A percentile compares a stretch with the other conserved stretches of the same genome.
Evolutionary conservation across 2,113 vertebrate genomes (phyloP).

Genomic region (Tylochromis polylepis): DNA sequence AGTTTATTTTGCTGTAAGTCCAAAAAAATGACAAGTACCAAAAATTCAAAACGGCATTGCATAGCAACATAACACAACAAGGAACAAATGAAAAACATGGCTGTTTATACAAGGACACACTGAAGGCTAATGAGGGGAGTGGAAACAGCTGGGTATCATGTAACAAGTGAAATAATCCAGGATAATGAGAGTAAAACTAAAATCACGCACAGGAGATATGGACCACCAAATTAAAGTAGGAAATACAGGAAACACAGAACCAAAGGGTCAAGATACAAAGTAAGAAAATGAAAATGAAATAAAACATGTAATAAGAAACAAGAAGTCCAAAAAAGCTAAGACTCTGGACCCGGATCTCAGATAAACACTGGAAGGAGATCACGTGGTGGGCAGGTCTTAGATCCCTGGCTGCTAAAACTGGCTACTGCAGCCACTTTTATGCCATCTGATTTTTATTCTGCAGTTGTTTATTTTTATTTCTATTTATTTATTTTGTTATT

Average conservation of each 20-base stretch:
- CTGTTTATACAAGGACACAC: background rate
- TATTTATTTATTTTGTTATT: background rate
- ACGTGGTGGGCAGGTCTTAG: background rate
- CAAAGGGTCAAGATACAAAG: background rate
- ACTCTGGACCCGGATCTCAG: background rate
- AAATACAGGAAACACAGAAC: background rate
- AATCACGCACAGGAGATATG: background rate
- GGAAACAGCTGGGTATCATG: background rate
- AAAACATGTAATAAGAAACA: background rate
- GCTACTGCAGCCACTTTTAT: background rate
- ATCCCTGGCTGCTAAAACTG: background rate
- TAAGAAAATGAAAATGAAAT: background rate
- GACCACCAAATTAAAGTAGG: background rate
- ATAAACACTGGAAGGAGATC: background rate
- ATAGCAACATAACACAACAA: background rate
- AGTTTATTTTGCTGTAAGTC: background rate
- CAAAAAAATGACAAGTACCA: fast-evolving
- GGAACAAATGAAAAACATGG: background rate
- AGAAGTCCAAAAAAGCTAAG: background rate
- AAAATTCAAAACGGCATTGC: background rate
- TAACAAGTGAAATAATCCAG: background rate
- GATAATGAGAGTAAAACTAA: background rate
- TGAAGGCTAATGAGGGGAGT: background rate
- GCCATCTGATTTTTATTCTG: background rate
- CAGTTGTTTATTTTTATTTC: background rate